Evolutionary conservation across 2,888 invertebrate species (phyloP).

Genomic region (Lathronympha strigana): DNA sequence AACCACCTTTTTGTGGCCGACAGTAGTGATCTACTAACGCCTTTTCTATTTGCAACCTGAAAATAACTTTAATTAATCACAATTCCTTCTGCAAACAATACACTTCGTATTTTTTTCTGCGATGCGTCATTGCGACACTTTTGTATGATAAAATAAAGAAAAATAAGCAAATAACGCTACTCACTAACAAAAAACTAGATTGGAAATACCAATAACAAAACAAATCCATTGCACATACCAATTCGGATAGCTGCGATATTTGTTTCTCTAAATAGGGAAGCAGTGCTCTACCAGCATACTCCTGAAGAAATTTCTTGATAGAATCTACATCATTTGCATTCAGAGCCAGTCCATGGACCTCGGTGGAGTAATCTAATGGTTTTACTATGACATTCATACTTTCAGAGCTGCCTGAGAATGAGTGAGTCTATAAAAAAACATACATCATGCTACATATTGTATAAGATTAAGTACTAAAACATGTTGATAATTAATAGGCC

Average conservation of each 20-base stretch:
- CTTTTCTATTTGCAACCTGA: conserved; percentile 93
- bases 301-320: conserved; percentile 92
- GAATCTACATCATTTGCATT: conserved; percentile 93
- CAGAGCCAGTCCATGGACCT: conserved; percentile 90
- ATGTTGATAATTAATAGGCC: neutral
- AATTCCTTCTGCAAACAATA: no score
- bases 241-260: conserved; percentile 91
- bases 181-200: no score
- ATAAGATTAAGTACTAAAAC: neutral
- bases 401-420: conserved; percentile 83
- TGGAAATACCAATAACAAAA: conserved; percentile 26
- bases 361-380: conserved; percentile 72
- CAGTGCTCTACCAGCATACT: conserved; percentile 93
- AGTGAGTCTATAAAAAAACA: conserved; percentile 68
- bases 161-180: no score
- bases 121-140: no score
- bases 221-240: conserved; percentile 70
- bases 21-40: conserved; percentile 95
- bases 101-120: no score
- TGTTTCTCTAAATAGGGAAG: conserved; percentile 96
- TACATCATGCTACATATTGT: neutral
- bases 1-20: conserved; percentile 98
- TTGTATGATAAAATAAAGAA: no score
- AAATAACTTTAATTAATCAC: conserved; percentile 44
- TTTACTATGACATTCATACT: conserved; percentile 84